Conservation (phyloP, 2,888 invertebrate genomes). For the Lacanobia oleracea region DNA sequence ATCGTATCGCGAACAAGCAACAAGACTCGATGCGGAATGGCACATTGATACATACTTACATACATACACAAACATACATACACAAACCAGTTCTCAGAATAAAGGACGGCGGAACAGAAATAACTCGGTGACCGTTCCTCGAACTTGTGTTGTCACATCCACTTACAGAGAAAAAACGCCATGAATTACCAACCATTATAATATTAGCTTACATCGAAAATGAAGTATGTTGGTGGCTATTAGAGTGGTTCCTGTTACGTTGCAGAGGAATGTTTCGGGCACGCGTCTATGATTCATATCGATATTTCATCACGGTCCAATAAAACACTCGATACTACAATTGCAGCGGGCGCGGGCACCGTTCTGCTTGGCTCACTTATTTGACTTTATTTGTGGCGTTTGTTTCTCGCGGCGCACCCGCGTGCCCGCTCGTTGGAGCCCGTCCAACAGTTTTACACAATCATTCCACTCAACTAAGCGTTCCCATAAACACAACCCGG, state of each 20-base stretch:
- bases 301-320: constrained; percentile 68
- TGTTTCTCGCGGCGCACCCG: constrained; percentile 79
- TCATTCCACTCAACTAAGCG: constrained; percentile 91
- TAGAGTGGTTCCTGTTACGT: constrained; percentile 19
- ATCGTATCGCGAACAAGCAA: constrained; percentile 71
- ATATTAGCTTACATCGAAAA: constrained; percentile 8
- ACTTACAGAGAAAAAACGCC: constrained; percentile 54
- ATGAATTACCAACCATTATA: constrained; percentile 26
- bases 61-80: constrained; percentile 55
- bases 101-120: constrained; percentile 71
- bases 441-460: constrained; percentile 90
- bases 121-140: constrained; percentile 74
- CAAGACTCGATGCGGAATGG: constrained; percentile 67
- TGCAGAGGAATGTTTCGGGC: constrained; percentile 42
- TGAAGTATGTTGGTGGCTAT: constrained; percentile 5
- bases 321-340: constrained; percentile 70
- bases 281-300: constrained; percentile 64
- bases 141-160: constrained; percentile 69
- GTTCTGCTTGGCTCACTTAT: constrained; percentile 83
- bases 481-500: constrained; percentile 89
- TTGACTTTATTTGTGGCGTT: constrained; percentile 89
- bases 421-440: constrained; percentile 83
- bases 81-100: constrained; percentile 74
- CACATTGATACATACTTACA: constrained; percentile 59
- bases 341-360: constrained; percentile 64